Conservation (phyloP, 92 coral and sea anemone genomes). For the Parazoanthus darwini region DNA sequence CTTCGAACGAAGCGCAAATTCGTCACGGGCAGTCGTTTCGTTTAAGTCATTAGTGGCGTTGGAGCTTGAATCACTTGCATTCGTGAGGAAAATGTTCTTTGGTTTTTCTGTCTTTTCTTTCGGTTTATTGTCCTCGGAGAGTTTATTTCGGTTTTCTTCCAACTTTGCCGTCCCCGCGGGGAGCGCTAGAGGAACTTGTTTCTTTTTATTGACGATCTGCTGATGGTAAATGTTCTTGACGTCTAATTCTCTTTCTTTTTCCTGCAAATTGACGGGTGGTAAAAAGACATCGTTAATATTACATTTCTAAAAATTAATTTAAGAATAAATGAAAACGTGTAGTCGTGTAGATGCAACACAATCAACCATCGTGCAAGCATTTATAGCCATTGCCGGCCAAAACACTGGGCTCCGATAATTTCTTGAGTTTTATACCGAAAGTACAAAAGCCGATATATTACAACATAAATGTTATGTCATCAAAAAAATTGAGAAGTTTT, state of each 20-base stretch:
- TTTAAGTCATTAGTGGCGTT: conserved; percentile 45
- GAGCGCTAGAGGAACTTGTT: conserved; percentile 71
- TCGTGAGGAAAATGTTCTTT: conserved; percentile 68
- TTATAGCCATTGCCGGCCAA: neutral
- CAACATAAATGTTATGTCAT: too few relatives aligned
- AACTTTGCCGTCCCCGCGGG: conserved; percentile 52
- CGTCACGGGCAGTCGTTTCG: conserved; percentile 1
- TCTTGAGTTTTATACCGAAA: too few relatives aligned
- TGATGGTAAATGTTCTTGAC: conserved; percentile 86
- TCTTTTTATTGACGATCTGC: conserved; percentile 73
- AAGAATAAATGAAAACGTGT: neutral
- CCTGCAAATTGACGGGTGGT: conserved; percentile 53
- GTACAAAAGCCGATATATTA: neutral
- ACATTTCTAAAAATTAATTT: neutral
- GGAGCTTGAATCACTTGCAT: conserved; percentile 75
- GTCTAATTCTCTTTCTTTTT: conserved; percentile 81
- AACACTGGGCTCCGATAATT: neutral
- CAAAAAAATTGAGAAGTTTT: too few relatives aligned
- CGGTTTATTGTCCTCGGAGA: conserved; percentile 31
- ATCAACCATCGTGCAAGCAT: neutral
- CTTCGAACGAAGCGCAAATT: conserved; percentile 19
- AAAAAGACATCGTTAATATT: neutral
- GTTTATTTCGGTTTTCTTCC: conserved; percentile 2
- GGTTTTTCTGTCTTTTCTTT: conserved; percentile 48
- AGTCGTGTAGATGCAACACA: neutral